Base-by-base conservation (phyloP, 1,140 invertebrate species). In the Zaprionus tsacasi region DNA sequence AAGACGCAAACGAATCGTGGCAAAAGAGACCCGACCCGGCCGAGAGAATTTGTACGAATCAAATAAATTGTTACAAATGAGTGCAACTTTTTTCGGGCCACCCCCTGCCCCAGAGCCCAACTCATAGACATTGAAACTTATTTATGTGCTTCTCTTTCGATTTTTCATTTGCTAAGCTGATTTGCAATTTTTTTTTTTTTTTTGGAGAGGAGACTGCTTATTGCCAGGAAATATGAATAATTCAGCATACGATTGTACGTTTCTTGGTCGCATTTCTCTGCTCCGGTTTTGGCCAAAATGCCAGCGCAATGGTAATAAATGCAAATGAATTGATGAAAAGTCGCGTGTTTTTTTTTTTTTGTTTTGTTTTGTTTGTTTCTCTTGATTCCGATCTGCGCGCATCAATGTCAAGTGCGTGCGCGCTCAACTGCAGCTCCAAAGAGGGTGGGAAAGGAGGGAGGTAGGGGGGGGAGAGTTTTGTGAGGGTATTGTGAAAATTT, bases 31-130 rank as follows among this genome's bases (percentile, higher is more conserved):
- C 38, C 25, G 48, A 45, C n/a, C 40, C 40, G 40, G 40, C 7
- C n/a, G n/a, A 45, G 38, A 38, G 58, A 59, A 82, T 76, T 66
- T 65, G 57, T 71, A 69, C 48, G 75, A 89, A 89, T 89, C 81
- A 90, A 89, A 89, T 89, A 89, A 89, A 89, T 89, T 89, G 85
- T 79, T 89, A 89, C 86, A 89, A 89, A 89, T 89, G 85, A 89
- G 85, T 85, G 81, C 81, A 89, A 89, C 83, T 87, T 87, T 88
- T 87, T 65, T 59, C 48, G 50, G 40, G 48, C 15, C 13, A 27
- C 11, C 1, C 4, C 30, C 12, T 17, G 7, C 15, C 35, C 5
- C 25, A n/a, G 33, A n/a, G 33, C 0, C 25, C 30, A 36, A 25
- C 27, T 25, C 38, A 6, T 57, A 63, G 67, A 35, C 67, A 71